A percentile compares a stretch with the other conserved stretches of the same genome.
These are phyloP conservation scores for Gandaritis pyraliata DNA, from an alignment of 2,888 invertebrate genomes.

Conservation along the genomic window DNA sequence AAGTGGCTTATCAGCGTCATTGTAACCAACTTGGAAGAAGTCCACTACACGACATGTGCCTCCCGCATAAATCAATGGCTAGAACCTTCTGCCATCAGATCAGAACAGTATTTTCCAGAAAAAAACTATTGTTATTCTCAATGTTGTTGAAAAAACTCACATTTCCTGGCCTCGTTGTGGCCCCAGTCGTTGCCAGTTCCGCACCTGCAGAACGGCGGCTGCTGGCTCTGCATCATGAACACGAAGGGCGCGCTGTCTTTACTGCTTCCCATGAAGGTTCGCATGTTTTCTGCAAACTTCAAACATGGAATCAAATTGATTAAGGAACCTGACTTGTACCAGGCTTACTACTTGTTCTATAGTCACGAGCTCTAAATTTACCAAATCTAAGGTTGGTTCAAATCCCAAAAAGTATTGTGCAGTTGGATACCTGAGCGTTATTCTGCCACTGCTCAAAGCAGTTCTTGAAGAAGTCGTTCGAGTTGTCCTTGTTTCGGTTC, in stretches of 20 bases:
- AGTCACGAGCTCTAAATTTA: no score
- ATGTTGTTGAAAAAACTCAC: no score
- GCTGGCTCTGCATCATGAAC: constrained; percentile 63
- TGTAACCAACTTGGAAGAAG: no score
- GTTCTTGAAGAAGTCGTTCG: constrained; percentile 71
- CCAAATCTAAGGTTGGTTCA: no score
- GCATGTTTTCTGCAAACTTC: constrained; percentile 65
- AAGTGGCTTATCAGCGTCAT: no score
- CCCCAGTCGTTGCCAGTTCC: constrained; percentile 60
- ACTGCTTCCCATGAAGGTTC: constrained; percentile 63
- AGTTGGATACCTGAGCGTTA: constrained; percentile 51
- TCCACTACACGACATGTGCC: no score
- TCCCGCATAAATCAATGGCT: no score
- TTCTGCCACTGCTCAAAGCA: constrained; percentile 78
- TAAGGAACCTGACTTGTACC: neutral
- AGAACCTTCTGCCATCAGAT: no score
- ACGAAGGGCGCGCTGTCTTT: constrained; percentile 63
- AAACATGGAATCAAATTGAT: neutral
- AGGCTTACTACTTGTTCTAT: no score
- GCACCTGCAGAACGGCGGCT: constrained; percentile 64
- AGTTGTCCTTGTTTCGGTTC: constrained; percentile 64
- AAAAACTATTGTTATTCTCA: no score
- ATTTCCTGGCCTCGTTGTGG: constrained; percentile 65
- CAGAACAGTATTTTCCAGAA: no score
- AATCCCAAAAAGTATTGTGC: no score